These are phyloP conservation scores for Buteo buteo DNA, from an alignment of 2,113 vertebrate genomes.

Conservation along the genomic window DNA sequence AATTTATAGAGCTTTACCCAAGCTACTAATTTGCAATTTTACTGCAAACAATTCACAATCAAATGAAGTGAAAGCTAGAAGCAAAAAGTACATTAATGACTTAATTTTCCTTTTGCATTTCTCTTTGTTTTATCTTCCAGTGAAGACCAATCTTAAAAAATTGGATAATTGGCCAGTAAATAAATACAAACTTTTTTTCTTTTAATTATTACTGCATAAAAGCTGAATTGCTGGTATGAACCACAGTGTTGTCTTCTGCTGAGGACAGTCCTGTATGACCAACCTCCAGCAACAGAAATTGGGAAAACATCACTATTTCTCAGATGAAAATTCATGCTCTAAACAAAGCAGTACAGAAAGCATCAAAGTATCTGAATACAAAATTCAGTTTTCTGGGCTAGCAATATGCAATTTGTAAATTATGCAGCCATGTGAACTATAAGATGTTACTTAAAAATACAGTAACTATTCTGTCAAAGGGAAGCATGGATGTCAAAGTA, in stretches of 20 bases:
- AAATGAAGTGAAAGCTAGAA: slow-evolving; percentile 60
- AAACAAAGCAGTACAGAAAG: background rate
- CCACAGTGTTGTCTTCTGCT: background rate
- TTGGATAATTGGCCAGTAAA: slow-evolving; percentile 42
- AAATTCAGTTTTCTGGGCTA: background rate
- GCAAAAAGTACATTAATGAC: slow-evolving; percentile 37
- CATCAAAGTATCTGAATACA: background rate
- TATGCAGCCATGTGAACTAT: background rate
- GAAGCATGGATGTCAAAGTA: background rate
- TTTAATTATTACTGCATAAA: slow-evolving; percentile 16
- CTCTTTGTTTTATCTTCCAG: slow-evolving; percentile 50
- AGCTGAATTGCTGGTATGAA: background rate
- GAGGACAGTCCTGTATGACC: background rate
- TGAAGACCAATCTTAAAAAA: slow-evolving; percentile 32
- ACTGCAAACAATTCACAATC: slow-evolving; percentile 63
- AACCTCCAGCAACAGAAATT: background rate
- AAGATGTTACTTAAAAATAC: background rate
- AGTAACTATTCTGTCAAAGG: background rate
- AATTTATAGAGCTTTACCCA: slow-evolving; percentile 23
- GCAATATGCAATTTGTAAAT: background rate
- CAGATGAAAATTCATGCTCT: background rate
- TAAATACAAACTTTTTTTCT: slow-evolving; percentile 40
- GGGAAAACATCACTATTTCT: background rate
- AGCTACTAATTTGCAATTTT: slow-evolving; percentile 31
- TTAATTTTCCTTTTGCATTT: slow-evolving; percentile 57